These are phyloP conservation scores for Metalampra italica DNA, from an alignment of 2,888 invertebrate species.

Conservation along the genomic window DNA sequence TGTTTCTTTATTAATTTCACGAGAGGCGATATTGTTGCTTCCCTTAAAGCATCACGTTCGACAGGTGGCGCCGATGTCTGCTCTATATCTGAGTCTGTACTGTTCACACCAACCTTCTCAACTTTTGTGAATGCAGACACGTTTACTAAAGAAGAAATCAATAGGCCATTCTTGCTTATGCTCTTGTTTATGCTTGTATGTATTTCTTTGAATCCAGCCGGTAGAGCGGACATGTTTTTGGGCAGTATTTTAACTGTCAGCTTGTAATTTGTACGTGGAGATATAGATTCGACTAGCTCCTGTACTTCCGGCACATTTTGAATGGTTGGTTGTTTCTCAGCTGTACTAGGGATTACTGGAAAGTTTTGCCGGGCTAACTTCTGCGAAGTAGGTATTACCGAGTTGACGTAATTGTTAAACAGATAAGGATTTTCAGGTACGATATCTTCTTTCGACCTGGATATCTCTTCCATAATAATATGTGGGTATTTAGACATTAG, in stretches of 20 bases:
- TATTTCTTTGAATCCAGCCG: slow-evolving; percentile 56
- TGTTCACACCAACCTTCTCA: slow-evolving; percentile 26
- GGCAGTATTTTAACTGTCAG: slow-evolving; percentile 59
- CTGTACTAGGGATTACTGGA: neutral
- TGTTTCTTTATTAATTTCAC: slow-evolving; percentile 26
- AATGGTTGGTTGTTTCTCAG: neutral
- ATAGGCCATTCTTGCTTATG: slow-evolving; percentile 52
- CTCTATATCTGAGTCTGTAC: neutral
- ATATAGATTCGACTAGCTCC: slow-evolving; percentile 33
- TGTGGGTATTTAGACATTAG: slow-evolving; percentile 65
- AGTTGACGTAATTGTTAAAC: neutral
- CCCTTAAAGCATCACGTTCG: too few species aligned
- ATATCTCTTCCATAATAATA: slow-evolving; percentile 49
- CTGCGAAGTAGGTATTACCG: neutral
- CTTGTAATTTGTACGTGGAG: slow-evolving; percentile 43
- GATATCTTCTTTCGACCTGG: slow-evolving; percentile 34
- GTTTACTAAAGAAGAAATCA: slow-evolving; percentile 54
- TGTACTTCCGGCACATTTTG: slow-evolving; percentile 22
- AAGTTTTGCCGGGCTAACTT: neutral
- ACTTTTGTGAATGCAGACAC: slow-evolving; percentile 62
- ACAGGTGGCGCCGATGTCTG: too few species aligned
- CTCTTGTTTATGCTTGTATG: slow-evolving; percentile 64
- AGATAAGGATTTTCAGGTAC: neutral
- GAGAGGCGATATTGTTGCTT: slow-evolving; percentile 9
- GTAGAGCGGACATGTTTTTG: slow-evolving; percentile 38